phyloP scores from a whole-genome alignment of 2,797 vertebrate genomes.

The Taeniopygia guttata region DNA sequence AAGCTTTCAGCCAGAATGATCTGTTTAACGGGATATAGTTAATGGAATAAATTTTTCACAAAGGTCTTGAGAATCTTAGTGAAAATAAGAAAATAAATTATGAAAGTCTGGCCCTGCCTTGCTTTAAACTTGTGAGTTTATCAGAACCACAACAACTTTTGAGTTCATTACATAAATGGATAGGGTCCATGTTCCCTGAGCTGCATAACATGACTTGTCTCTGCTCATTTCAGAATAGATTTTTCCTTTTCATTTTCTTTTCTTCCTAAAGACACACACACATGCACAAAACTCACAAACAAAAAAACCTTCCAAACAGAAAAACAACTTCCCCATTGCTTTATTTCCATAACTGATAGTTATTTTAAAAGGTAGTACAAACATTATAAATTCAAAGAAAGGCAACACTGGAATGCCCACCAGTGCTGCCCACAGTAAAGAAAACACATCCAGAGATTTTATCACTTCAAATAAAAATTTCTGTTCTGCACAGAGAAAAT shows the following conservation, averaged over 20 bases:
- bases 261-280: not conserved
- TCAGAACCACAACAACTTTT: not conserved
- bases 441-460: not conserved
- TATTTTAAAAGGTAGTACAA: not conserved
- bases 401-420: not conserved
- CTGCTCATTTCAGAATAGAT: not conserved
- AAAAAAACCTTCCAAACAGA: not conserved
- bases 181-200: not conserved
- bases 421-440: not conserved
- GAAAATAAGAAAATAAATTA: not conserved
- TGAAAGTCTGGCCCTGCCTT: not conserved
- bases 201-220: not conserved
- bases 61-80: not conserved
- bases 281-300: not conserved
- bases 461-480: conserved; percentile 22
- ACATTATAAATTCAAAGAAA: not conserved
- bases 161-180: not conserved
- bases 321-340: not conserved
- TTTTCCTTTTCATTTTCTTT: not conserved
- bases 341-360: not conserved
- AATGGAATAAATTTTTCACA: not conserved
- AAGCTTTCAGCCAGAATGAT: not conserved
- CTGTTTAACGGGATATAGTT: too few relatives aligned
- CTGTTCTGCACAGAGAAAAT: conserved; percentile 1
- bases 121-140: not conserved